Evolutionary conservation across 1,140 invertebrate species (phyloP).

Genomic region (Mesaphorura yosii): DNA sequence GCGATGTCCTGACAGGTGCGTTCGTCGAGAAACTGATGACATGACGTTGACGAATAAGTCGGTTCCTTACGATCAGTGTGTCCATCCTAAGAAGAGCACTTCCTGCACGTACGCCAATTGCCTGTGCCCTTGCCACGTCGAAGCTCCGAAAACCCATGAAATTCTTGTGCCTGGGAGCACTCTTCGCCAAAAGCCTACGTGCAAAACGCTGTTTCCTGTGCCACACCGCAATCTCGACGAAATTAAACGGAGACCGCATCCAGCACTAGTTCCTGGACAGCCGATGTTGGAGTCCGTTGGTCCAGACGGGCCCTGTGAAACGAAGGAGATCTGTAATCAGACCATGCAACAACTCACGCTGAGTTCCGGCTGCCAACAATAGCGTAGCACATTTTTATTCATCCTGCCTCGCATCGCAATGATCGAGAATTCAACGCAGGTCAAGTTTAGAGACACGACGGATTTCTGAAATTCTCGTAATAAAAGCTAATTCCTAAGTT

Average conservation of each 20-base stretch:
- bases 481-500: no score
- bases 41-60: constrained; percentile 15
- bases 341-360: no score
- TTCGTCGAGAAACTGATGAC: constrained; percentile 5
- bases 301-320: no score
- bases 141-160: background rate
- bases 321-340: no score
- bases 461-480: no score
- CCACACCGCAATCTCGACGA: no score
- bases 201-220: background rate
- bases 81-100: background rate
- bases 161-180: background rate
- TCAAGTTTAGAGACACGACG: no score
- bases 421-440: no score
- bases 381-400: no score
- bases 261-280: background rate
- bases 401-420: no score
- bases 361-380: no score
- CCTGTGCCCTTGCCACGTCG: background rate
- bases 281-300: background rate
- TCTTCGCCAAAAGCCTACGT: background rate
- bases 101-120: background rate
- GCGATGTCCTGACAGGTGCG: background rate
- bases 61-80: constrained; percentile 4
- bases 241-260: background rate